A percentile compares a stretch with the other conserved stretches of the same genome.
phyloP scores from a whole-genome alignment of 2,888 invertebrate species.

The Autographa gamma region DNA sequence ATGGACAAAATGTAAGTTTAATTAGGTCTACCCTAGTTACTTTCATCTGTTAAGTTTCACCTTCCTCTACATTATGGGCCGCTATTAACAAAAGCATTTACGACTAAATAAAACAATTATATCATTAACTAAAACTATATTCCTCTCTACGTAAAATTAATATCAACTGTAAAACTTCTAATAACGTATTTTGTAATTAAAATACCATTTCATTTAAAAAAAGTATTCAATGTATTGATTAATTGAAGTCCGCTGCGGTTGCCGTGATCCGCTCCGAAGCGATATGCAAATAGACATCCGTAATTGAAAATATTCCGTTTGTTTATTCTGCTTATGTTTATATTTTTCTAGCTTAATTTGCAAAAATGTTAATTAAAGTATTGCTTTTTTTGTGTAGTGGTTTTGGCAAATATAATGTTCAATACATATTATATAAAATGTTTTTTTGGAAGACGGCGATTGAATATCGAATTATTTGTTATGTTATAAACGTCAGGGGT shows the following conservation, averaged over 20 bases:
- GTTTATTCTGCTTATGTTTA: neutral
- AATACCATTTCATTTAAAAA: conserved; percentile 22
- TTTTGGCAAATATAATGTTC: neutral
- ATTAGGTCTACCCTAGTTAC: too few species aligned
- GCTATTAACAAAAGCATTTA: neutral
- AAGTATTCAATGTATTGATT: conserved; percentile 19
- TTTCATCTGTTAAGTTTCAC: too few species aligned
- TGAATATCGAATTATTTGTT: too few species aligned
- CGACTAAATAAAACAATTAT: neutral
- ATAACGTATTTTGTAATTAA: conserved; percentile 20
- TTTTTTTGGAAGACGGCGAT: too few species aligned
- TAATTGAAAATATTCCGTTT: conserved; percentile 1
- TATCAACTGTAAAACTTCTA: conserved; percentile 13
- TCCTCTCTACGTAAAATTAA: neutral
- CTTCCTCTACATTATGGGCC: too few species aligned
- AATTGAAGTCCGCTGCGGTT: conserved; percentile 15
- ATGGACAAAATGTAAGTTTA: too few species aligned
- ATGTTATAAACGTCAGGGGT: too few species aligned
- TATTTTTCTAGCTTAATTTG: neutral
- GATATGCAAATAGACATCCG: conserved; percentile 9
- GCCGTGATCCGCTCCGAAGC: conserved; percentile 11
- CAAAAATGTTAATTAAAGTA: neutral
- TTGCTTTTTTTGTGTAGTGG: neutral
- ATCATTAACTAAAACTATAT: neutral
- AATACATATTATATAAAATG: too few species aligned